phyloP scores from a whole-genome alignment of 2,888 invertebrate genomes.

The Orchestes rusci region DNA sequence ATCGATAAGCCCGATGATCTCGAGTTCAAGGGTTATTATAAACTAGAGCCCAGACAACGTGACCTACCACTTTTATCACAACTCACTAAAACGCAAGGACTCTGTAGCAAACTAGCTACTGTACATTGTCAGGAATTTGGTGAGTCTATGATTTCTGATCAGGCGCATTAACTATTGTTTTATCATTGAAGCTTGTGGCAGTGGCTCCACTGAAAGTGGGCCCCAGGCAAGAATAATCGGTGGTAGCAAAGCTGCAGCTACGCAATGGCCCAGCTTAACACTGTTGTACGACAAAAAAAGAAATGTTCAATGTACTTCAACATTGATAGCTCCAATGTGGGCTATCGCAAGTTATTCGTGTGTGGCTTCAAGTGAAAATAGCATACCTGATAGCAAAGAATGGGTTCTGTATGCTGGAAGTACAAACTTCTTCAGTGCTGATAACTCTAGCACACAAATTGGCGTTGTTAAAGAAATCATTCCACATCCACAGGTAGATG shows the following conservation, averaged over 20 bases:
- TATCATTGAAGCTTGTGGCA: slow-evolving; percentile 44
- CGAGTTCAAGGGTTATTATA: slow-evolving; percentile 28
- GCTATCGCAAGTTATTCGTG: slow-evolving; percentile 47
- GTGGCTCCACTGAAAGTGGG: slow-evolving; percentile 35
- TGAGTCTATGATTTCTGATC: slow-evolving; percentile 34
- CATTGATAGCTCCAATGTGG: slow-evolving; percentile 47
- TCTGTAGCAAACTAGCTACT: slow-evolving; percentile 45
- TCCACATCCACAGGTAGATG: slow-evolving; percentile 51
- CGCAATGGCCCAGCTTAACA: slow-evolving; percentile 53
- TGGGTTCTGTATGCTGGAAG: slow-evolving; percentile 41
- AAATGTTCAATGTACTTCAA: slow-evolving; percentile 46
- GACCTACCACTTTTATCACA: slow-evolving; percentile 40
- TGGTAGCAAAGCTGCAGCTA: slow-evolving; percentile 45
- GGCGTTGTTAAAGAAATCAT: slow-evolving; percentile 44
- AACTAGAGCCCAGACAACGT: slow-evolving; percentile 28
- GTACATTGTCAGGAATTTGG: slow-evolving; percentile 52
- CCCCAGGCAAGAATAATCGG: slow-evolving; percentile 46
- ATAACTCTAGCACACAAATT: slow-evolving; percentile 38
- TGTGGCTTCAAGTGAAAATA: slow-evolving; percentile 29
- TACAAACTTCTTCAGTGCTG: slow-evolving; percentile 37
- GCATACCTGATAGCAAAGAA: slow-evolving; percentile 18
- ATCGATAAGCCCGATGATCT: slow-evolving; percentile 29
- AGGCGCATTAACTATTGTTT: not conserved
- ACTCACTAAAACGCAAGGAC: slow-evolving; percentile 41
- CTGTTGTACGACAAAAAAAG: slow-evolving; percentile 45